Conservation (phyloP, 2,888 invertebrate genomes). For the Leuctra nigra region DNA sequence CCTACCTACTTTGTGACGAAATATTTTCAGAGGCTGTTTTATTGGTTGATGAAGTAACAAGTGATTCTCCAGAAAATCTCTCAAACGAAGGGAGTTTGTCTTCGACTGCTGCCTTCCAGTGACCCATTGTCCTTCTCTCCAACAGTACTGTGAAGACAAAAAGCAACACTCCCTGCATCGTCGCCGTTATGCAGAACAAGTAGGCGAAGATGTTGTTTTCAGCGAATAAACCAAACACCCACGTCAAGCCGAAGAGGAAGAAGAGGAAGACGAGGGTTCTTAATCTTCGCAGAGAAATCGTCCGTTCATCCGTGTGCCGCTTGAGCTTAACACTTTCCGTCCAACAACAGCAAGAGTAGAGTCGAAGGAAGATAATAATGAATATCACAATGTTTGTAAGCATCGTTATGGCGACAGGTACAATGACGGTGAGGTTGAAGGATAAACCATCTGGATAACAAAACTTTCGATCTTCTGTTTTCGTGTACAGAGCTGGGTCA, state of each 20-base stretch:
- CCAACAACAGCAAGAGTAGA: constrained; percentile 31
- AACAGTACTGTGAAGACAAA: constrained; percentile 54
- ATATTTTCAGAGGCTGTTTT: no score
- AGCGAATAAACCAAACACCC: constrained; percentile 52
- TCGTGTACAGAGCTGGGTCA: constrained; percentile 44
- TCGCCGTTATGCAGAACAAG: constrained; percentile 56
- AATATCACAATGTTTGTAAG: constrained; percentile 4
- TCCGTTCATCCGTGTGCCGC: neutral
- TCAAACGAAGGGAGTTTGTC: no score
- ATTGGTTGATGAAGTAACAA: no score
- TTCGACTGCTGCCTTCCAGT: constrained; percentile 39
- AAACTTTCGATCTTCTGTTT: constrained; percentile 33
- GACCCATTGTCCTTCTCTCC: constrained; percentile 47
- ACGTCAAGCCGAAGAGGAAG: no score
- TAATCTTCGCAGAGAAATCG: neutral
- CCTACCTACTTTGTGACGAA: no score
- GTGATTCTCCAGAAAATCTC: no score
- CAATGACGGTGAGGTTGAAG: neutral
- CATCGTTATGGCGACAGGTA: constrained; percentile 5
- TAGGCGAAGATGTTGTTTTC: no score
- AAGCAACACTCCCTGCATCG: constrained; percentile 54
- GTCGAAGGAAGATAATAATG: neutral
- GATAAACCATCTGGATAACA: constrained; percentile 3
- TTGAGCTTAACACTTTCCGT: neutral
- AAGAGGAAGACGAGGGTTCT: constrained; percentile 44